Evolutionary conservation across 2,888 invertebrate species (phyloP).

Genomic region (Pterobdella sp.): DNA sequence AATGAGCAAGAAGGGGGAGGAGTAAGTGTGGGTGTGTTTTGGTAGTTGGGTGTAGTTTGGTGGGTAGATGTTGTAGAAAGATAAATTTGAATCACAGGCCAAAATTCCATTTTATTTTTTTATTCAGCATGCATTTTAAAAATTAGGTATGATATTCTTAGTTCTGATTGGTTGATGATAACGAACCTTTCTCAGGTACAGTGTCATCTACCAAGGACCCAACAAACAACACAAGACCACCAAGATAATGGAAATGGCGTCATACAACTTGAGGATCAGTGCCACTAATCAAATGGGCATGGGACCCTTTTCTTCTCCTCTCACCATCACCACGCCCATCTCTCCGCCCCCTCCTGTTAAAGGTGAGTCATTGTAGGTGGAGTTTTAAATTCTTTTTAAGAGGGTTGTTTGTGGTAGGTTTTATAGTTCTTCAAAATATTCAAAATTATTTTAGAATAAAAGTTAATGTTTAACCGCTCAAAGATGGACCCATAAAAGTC

Average conservation of each 20-base stretch:
- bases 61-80: not conserved
- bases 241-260: conserved; percentile 71
- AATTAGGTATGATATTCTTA: too few species aligned
- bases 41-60: not conserved
- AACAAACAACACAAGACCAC: conserved; percentile 72
- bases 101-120: too few species aligned
- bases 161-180: too few species aligned
- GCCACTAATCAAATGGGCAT: conserved; percentile 77
- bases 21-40: conserved; percentile 40
- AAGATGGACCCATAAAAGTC: too few species aligned
- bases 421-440: too few species aligned
- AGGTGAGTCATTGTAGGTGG: conserved; percentile 46
- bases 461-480: too few species aligned
- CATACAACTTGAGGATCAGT: conserved; percentile 75
- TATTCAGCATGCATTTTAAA: too few species aligned
- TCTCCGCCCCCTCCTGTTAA: conserved; percentile 75
- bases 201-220: conserved; percentile 65
- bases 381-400: too few species aligned
- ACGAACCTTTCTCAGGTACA: conserved; percentile 44
- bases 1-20: conserved; percentile 59
- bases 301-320: conserved; percentile 67
- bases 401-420: too few species aligned
- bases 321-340: conserved; percentile 65
- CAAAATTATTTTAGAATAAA: too few species aligned
- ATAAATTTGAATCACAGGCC: too few species aligned